Evolutionary conservation across 2,797 vertebrate species (phyloP), one percentile per base, ranked within the genome.

Genomic region (Erethizon dorsatum): DNA sequence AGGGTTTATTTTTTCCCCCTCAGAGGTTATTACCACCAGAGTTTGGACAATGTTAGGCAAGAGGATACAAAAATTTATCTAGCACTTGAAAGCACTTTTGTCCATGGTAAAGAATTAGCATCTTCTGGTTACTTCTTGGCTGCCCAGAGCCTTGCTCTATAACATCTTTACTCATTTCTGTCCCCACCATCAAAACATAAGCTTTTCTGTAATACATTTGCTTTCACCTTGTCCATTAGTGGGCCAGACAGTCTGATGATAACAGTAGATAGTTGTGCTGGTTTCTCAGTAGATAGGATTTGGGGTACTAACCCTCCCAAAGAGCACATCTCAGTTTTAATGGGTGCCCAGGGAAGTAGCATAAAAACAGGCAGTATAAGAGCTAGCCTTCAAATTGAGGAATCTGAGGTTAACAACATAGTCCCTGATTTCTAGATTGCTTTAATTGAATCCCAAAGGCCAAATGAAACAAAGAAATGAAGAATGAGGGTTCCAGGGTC

Each of bases 381-480:
- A 83, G 14, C 52, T 52, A 69, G 41, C 56, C 94, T 97, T 91
- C 82, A 83, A 50, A 92, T 47, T 84, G 59, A 91, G 59, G 61
- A 90, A 91, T 94, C 92, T 92, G 54, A 95, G 63, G 92, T 96
- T 83, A 94, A 83, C 57, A 97, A 17, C 61, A 63, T 50, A 96
- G 91, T 59, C 79, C 83, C 83, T 67, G 26, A 82, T 87, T 96
- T 96, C 91, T 86, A 94, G 47, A 96, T 84, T 91, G 47, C 63
- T 86, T 95, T 89, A 77, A 54, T 18, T 84, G 63, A 94, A 90
- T 97, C 69, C 86, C 86, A 92, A 95, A 95, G 79, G 96, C 86
- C 86, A 96, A 91, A 91, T 88, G 93, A 96, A 89, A 93, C 77
- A 95, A 95, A 93, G 50, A 92, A 78, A 96, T 90, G 59, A 96